Evolutionary conservation across 1,140 invertebrate species (phyloP).

Genomic region (Heliconius hewitsoni): DNA sequence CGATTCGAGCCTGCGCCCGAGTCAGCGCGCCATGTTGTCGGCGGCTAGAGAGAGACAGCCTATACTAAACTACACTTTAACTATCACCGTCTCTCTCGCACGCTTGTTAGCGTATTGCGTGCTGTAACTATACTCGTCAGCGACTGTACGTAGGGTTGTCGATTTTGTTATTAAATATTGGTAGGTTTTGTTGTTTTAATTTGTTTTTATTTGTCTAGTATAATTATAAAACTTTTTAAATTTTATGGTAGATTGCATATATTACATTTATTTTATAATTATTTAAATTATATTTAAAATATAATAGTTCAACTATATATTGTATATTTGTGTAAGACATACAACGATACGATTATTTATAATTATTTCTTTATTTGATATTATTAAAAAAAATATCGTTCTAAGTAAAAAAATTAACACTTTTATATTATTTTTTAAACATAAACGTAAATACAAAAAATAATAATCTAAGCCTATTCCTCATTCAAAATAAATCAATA

Average conservation of each 20-base stretch:
- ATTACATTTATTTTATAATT: not conserved
- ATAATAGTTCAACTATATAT: not conserved
- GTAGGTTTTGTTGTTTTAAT: not conserved
- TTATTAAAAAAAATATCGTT: too few species aligned
- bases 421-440: too few species aligned
- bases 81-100: slow-evolving; percentile 50
- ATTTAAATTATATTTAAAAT: not conserved
- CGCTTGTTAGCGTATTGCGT: slow-evolving; percentile 81
- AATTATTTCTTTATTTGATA: too few species aligned
- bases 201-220: not conserved
- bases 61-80: slow-evolving; percentile 48
- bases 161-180: not conserved
- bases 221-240: not conserved
- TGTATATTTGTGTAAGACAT: too few species aligned
- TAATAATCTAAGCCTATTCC: not conserved
- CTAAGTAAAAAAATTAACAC: too few species aligned
- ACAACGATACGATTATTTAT: too few species aligned
- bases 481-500: not conserved
- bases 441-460: not conserved
- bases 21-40: slow-evolving; percentile 79
- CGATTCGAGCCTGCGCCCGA: slow-evolving; percentile 81
- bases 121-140: slow-evolving; percentile 80
- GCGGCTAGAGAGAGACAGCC: slow-evolving; percentile 60
- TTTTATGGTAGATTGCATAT: not conserved
- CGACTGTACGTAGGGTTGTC: slow-evolving; percentile 50